Conservation (phyloP, 2,113 vertebrate genomes). For the Athene cunicularia region DNA sequence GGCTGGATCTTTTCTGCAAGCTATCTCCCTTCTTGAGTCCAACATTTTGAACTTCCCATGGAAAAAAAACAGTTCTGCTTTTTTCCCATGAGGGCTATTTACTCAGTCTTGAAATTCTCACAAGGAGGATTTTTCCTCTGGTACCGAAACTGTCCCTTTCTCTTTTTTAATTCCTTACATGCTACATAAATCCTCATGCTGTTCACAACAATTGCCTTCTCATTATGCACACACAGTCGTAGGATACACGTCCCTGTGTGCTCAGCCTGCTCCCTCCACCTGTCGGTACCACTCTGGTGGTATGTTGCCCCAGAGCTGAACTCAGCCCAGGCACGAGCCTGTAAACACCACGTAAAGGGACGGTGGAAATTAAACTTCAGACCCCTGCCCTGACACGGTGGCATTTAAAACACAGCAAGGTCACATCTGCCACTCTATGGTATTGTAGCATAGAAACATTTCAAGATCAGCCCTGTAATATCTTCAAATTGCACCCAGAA, state of each 20-base stretch:
- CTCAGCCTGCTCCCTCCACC: neutral
- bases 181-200: neutral
- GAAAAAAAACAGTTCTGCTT: neutral
- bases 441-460: rapidly evolving
- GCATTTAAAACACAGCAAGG: neutral
- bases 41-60: neutral
- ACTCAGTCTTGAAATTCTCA: neutral
- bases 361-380: neutral
- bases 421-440: neutral
- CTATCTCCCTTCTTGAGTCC: neutral
- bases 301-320: neutral
- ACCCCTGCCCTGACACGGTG: neutral
- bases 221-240: rapidly evolving
- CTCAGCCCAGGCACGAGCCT: neutral
- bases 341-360: neutral
- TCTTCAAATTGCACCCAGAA: neutral
- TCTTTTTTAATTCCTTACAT: neutral
- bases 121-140: neutral
- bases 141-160: neutral
- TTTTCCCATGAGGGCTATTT: neutral
- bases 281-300: neutral
- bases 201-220: neutral
- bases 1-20: neutral
- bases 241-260: neutral
- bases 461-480: neutral